These are phyloP conservation scores for Oscheius sp. DNA, from an alignment of 2,888 invertebrate genomes.

Conservation along the genomic window DNA sequence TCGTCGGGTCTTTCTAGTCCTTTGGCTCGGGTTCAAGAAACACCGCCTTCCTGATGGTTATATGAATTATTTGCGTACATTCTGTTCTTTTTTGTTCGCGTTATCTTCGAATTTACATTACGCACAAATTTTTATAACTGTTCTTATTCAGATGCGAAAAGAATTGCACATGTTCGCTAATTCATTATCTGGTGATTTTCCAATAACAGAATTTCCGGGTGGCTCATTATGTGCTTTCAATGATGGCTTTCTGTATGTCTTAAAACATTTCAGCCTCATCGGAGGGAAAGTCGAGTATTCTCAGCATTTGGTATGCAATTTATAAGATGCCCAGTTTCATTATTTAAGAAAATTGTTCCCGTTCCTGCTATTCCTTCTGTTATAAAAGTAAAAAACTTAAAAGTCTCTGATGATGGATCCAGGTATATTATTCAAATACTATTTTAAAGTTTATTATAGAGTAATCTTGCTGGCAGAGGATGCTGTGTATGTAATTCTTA, in stretches of 20 bases:
- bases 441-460: background rate
- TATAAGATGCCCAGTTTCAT: background rate
- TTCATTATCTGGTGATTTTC: background rate
- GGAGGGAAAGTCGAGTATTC: constrained; percentile 1
- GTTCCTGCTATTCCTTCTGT: constrained; percentile 3
- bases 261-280: constrained; percentile 1
- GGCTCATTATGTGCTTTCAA: background rate
- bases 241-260: background rate
- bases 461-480: background rate
- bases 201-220: background rate
- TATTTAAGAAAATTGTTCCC: constrained; percentile 9
- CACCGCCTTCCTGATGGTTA: background rate
- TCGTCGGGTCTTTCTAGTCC: background rate
- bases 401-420: background rate
- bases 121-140: background rate
- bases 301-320: constrained; percentile 7
- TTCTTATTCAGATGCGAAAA: constrained; percentile 9
- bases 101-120: background rate
- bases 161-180: background rate
- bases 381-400: background rate
- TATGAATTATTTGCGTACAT: constrained; percentile 12
- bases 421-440: background rate
- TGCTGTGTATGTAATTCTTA: background rate
- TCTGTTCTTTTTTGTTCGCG: background rate
- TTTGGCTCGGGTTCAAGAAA: background rate